Conservation (phyloP, 2,113 vertebrate species). For the Nansenia antarctica region DNA sequence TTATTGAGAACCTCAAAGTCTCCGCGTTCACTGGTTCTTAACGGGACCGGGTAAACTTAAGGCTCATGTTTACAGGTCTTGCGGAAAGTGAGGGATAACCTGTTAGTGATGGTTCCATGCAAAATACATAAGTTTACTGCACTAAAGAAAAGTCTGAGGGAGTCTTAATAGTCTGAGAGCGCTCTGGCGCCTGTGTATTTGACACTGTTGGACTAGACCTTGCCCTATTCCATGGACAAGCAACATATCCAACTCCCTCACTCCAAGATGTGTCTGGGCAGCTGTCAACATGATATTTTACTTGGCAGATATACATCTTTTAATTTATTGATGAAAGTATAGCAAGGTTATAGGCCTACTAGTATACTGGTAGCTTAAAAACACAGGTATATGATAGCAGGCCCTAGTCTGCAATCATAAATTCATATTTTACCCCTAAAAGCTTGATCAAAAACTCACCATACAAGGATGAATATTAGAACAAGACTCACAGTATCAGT, state of each 20-base stretch:
- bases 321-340: background rate
- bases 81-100: constrained; percentile 26
- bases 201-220: constrained; percentile 14
- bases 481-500: background rate
- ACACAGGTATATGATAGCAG: no score
- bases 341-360: no score
- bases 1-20: constrained; percentile 41
- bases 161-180: constrained; percentile 18
- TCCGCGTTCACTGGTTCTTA: constrained; percentile 19
- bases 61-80: constrained; percentile 14
- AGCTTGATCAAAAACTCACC: background rate
- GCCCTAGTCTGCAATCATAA: no score
- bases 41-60: constrained; percentile 18
- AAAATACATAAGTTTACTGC: constrained; percentile 16
- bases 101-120: constrained; percentile 22
- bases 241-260: background rate
- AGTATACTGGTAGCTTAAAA: no score
- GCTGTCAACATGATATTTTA: background rate
- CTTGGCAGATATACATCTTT: background rate
- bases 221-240: background rate
- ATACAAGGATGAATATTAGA: background rate
- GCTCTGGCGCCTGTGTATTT: constrained; percentile 6
- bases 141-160: no score
- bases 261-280: background rate
- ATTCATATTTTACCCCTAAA: background rate